Evolutionary conservation across 2,888 invertebrate species (phyloP).

Genomic region (Athalia cordata): DNA sequence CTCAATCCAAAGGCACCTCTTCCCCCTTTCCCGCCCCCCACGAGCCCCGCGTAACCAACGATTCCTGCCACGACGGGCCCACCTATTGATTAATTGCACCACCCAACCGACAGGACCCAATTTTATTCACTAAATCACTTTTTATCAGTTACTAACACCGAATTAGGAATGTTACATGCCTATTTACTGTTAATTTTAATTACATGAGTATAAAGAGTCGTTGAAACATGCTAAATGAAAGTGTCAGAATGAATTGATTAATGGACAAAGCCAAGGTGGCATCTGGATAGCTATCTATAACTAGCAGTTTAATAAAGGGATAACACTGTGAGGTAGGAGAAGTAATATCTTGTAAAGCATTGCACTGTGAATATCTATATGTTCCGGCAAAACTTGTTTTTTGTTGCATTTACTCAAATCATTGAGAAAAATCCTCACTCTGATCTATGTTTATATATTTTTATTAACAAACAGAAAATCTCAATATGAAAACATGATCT

Average conservation of each 20-base stretch:
- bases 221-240: not conserved
- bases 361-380: not conserved
- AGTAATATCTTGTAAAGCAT: not conserved
- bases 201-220: not conserved
- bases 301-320: not conserved
- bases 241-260: not conserved
- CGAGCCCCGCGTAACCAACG: constrained; percentile 77
- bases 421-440: not conserved
- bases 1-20: constrained; percentile 67
- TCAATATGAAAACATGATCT: not conserved
- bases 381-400: not conserved
- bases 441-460: not conserved
- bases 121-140: constrained; percentile 47
- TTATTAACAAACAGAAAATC: not conserved
- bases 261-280: not conserved
- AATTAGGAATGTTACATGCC: constrained; percentile 29
- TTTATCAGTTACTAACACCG: constrained; percentile 44
- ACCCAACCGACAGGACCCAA: constrained; percentile 55
- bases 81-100: constrained; percentile 63
- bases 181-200: constrained; percentile 14
- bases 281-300: constrained; percentile 1
- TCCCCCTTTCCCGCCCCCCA: constrained; percentile 79
- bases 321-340: not conserved
- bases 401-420: not conserved
- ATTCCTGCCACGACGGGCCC: constrained; percentile 66